Evolutionary conservation across 2,797 vertebrate species (phyloP), one percentile per base, ranked within the genome.

Genomic region (Hyperoplus lanceolatus): DNA sequence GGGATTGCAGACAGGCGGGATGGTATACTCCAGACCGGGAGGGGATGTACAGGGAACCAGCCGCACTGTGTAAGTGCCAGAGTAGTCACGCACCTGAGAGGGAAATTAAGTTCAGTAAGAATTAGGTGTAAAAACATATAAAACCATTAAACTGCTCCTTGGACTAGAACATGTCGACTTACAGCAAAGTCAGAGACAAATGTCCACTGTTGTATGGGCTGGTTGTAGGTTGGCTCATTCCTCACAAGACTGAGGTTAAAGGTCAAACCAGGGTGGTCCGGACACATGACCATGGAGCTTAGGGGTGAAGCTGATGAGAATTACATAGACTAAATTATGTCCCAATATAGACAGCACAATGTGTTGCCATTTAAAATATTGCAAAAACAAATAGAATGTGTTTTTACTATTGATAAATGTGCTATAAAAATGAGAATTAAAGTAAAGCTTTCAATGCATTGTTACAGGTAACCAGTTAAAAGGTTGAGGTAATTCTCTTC

Each of bases 101-200:
- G 54, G 1, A 70, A 75, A 70, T 6, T 2, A 8, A 3, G 3
- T 42, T 67, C 8, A 65, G 21, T 36, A 5, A n/a, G 36, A 77
- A 69, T 39, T 3, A 53, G 9, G 7, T 50, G 9, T 64, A 2
- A 42, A 42, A 63, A 48, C 9, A 10, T 6, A 38, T 41, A 21
- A 72, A 49, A 72, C 8, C 29, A 48, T 8, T 6, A 6, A 43
- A n/a, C 0, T n/a, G 6, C 7, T 66, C 4, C 21, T 55, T 12
- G 4, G 1, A 57, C 36, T 73, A 14, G 3, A 29, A 70, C 55
- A 21, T 14, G 0, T 50, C 51, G 74, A 70, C 96, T 96, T 90
- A 99, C 98, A 42, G 98, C 96, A 82, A 98, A 98, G 86, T 99
- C 97, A 0, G 98, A 99, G 50, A 95, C 69, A 53, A 99, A 99